These are phyloP conservation scores for Spodoptera exigua DNA, from an alignment of 2,888 invertebrate species.

Conservation along the genomic window DNA sequence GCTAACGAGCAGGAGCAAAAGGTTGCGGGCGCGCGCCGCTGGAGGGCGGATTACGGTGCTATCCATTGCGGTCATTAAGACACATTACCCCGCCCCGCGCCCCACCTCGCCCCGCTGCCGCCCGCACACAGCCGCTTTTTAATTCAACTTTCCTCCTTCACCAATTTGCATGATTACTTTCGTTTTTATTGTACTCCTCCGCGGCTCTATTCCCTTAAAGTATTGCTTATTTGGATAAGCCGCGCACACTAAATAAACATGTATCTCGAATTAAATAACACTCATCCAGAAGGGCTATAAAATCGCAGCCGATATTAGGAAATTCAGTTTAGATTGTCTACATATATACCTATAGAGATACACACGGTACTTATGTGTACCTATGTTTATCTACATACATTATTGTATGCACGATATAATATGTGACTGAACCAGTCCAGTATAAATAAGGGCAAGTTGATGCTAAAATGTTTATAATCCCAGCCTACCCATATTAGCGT, in stretches of 20 bases:
- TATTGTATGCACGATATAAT: too few relatives aligned
- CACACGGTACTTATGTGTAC: background rate
- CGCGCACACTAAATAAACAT: constrained; percentile 60
- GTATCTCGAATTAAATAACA: constrained; percentile 53
- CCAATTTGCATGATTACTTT: constrained; percentile 90
- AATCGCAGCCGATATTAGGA: constrained; percentile 34
- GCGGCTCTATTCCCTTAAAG: constrained; percentile 69
- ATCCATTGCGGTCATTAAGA: constrained; percentile 89
- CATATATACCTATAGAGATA: constrained; percentile 8
- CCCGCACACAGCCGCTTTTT: constrained; percentile 81
- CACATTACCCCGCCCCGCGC: constrained; percentile 77
- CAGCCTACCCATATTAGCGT: background rate
- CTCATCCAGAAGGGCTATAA: constrained; percentile 37
- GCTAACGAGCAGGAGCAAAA: constrained; percentile 76
- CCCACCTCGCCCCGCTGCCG: constrained; percentile 52
- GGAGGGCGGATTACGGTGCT: constrained; percentile 82
- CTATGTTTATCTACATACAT: background rate
- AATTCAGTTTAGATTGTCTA: constrained; percentile 24
- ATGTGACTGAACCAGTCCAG: too few relatives aligned
- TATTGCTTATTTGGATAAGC: constrained; percentile 70
- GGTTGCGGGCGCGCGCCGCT: constrained; percentile 73
- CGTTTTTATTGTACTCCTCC: constrained; percentile 85
- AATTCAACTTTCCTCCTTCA: constrained; percentile 88
- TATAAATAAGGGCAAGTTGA: too few relatives aligned
- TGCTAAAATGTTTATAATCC: background rate